Evolutionary conservation across 2,113 vertebrate species (phyloP).

Genomic region (Neolamprologus caudopunctatus): DNA sequence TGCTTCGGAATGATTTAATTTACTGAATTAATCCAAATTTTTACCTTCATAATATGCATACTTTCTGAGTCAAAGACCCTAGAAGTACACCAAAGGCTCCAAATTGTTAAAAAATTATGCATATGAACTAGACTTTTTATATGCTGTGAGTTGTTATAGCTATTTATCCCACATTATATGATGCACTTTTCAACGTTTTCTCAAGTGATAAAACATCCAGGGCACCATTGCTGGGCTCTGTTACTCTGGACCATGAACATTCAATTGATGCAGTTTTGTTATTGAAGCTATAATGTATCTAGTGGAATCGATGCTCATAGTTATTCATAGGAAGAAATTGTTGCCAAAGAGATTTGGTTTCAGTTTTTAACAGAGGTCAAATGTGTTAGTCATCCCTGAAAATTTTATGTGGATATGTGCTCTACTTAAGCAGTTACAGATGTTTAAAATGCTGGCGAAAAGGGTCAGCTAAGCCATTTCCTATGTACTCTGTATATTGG

Average conservation of each 20-base stretch:
- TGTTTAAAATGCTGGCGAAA: accelerated
- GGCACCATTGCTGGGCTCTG: neutral
- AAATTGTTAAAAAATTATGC: neutral
- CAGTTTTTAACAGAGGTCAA: neutral
- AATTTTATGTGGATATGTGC: neutral
- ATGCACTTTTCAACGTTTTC: neutral
- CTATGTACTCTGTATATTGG: accelerated
- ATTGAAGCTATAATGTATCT: neutral
- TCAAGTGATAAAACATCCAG: neutral
- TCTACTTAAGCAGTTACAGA: neutral
- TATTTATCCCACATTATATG: neutral
- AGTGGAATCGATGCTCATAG: neutral
- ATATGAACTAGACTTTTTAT: neutral
- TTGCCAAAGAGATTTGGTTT: neutral
- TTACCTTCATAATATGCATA: neutral
- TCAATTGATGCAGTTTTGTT: neutral
- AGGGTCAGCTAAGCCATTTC: neutral
- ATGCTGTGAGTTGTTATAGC: neutral
- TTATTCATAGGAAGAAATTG: neutral
- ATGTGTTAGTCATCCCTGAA: neutral
- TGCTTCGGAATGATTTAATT: neutral
- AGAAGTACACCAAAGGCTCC: neutral
- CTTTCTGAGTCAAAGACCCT: neutral
- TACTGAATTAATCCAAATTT: neutral
- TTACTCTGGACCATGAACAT: neutral